Conservation (phyloP, 2,888 invertebrate genomes). For the Thelaira solivaga region DNA sequence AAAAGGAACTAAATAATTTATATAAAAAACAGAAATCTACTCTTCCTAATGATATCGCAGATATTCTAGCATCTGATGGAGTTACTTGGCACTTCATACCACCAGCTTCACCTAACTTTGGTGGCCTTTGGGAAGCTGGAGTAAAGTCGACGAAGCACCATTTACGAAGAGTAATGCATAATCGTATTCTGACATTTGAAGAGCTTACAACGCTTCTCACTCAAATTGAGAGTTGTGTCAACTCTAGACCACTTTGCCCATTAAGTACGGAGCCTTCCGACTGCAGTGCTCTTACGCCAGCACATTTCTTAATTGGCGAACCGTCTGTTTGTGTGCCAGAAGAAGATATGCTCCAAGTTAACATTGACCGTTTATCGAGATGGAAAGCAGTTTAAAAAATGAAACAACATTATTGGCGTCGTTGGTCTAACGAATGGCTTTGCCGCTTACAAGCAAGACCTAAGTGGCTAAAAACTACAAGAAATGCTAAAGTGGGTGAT, state of each 20-base stretch:
- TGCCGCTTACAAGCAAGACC: constrained; percentile 46
- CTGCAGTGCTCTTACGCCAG: constrained; percentile 16
- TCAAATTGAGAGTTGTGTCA: too few relatives aligned
- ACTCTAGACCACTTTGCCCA: constrained; percentile 39
- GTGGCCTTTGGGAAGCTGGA: constrained; percentile 26
- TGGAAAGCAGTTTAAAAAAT: constrained; percentile 33
- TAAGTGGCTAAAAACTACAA: constrained; percentile 27
- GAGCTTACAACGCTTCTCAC: constrained; percentile 18
- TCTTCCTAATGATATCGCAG: neutral
- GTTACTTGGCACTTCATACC: constrained; percentile 38
- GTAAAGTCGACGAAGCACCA: constrained; percentile 35
- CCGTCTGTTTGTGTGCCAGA: neutral
- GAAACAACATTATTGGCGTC: constrained; percentile 53
- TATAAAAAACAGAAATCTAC: neutral
- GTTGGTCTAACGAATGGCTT: constrained; percentile 53
- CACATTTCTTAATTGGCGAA: constrained; percentile 17
- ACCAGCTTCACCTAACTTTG: constrained; percentile 32
- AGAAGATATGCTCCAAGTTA: neutral
- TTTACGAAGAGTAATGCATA: neutral
- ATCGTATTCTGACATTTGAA: constrained; percentile 6
- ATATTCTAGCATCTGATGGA: neutral
- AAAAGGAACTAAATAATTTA: constrained; percentile 23
- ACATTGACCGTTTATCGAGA: neutral
- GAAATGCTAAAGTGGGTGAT: constrained; percentile 36
- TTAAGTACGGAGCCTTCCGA: constrained; percentile 11